phyloP scores from a whole-genome alignment of 2,888 invertebrate genomes.

The Anoncus sp. region DNA sequence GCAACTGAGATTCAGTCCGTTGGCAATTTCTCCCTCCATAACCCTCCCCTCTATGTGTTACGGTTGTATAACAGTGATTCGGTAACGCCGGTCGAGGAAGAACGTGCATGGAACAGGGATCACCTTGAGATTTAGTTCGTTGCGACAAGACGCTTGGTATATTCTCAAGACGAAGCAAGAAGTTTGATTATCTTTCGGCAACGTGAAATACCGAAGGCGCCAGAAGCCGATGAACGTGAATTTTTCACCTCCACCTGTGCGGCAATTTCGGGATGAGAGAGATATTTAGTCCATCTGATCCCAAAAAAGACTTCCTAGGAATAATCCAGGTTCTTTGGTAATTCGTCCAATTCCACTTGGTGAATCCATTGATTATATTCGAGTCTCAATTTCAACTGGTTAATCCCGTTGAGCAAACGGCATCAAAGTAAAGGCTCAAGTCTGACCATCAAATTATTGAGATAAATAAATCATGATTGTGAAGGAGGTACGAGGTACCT shows the following conservation, averaged over 20 bases:
- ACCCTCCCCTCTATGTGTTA: background rate
- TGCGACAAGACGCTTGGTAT: conserved; percentile 30
- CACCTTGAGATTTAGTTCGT: conserved; percentile 32
- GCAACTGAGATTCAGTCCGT: conserved; percentile 69
- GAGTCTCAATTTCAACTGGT: background rate
- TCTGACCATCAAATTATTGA: background rate
- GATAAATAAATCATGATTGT: too few species aligned
- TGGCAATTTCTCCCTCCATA: too few species aligned
- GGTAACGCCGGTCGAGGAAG: conserved; percentile 21
- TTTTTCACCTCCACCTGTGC: background rate
- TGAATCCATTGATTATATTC: background rate
- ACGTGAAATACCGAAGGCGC: conserved; percentile 2
- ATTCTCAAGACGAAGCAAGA: conserved; percentile 64
- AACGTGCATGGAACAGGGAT: conserved; percentile 36
- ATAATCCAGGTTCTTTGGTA: background rate
- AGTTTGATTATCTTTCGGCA: conserved; percentile 72
- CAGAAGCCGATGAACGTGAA: conserved; percentile 13
- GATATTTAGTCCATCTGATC: too few species aligned
- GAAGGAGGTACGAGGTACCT: too few species aligned
- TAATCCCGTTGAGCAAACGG: background rate
- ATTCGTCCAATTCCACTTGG: background rate
- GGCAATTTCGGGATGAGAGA: background rate
- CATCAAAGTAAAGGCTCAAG: background rate
- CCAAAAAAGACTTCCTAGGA: too few species aligned
- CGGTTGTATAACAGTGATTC: conserved; percentile 25